These are phyloP conservation scores for Lycaena phlaeas DNA, from an alignment of 2,888 invertebrate genomes.

Conservation along the genomic window DNA sequence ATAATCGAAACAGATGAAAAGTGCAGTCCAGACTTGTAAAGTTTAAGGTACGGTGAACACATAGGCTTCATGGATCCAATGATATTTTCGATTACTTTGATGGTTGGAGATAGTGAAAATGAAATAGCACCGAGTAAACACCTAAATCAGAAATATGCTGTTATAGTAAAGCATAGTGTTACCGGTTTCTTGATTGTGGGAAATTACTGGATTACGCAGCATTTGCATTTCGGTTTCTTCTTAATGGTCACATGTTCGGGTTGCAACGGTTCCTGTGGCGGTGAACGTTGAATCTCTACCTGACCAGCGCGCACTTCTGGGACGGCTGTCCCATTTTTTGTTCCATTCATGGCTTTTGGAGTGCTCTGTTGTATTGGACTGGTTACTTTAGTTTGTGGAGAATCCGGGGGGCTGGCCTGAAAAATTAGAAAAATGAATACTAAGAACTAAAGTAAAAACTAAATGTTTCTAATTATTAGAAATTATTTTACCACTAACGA, in stretches of 20 bases:
- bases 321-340: slow-evolving; percentile 58
- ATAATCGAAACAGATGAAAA: slow-evolving; percentile 17
- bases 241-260: slow-evolving; percentile 94
- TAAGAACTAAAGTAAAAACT: no score
- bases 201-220: slow-evolving; percentile 91
- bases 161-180: slow-evolving; percentile 36
- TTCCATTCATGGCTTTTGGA: slow-evolving; percentile 58
- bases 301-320: slow-evolving; percentile 58
- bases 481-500: no score
- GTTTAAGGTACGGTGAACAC: slow-evolving; percentile 24
- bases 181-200: slow-evolving; percentile 28
- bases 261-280: slow-evolving; percentile 84
- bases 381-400: slow-evolving; percentile 48
- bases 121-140: slow-evolving; percentile 60
- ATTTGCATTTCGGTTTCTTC: slow-evolving; percentile 96
- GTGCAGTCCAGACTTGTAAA: slow-evolving; percentile 17
- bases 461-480: no score
- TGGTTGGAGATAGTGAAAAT: slow-evolving; percentile 32
- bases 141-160: slow-evolving; percentile 29
- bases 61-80: slow-evolving; percentile 21
- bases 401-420: slow-evolving; percentile 49
- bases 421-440: no score
- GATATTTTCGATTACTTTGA: slow-evolving; percentile 25
- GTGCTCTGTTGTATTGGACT: slow-evolving; percentile 46
- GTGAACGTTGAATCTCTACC: slow-evolving; percentile 82